Conservation (phyloP, 2,113 vertebrate genomes). For the Prunella himalayana region DNA sequence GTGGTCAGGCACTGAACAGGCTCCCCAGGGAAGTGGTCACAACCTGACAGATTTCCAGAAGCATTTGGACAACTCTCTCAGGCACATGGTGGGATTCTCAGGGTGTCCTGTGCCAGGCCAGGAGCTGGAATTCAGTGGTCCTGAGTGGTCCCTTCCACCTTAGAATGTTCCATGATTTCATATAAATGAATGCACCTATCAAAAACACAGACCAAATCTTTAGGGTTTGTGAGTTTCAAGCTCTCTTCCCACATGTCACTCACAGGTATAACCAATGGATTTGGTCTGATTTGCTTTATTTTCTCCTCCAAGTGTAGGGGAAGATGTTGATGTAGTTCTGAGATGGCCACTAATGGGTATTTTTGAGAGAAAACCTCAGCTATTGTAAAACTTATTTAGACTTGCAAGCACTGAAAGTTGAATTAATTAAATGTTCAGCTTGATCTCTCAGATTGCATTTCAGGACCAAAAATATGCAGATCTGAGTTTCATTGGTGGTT, state of each 20-base stretch:
- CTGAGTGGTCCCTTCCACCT: neutral
- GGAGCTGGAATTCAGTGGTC: neutral
- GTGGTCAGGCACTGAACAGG: neutral
- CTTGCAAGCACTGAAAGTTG: neutral
- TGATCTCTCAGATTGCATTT: neutral
- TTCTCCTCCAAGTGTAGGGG: neutral
- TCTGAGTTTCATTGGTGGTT: neutral
- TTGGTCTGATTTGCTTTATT: neutral
- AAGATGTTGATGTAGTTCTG: neutral
- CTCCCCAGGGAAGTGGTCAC: neutral
- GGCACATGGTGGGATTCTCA: neutral
- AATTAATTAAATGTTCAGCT: neutral
- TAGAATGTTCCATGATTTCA: neutral
- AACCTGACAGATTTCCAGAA: neutral
- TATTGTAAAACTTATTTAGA: neutral
- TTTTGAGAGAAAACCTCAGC: neutral
- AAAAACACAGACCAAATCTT: neutral
- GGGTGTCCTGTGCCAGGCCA: neutral
- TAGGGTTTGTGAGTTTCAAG: neutral
- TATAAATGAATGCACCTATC: neutral
- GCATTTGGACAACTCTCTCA: neutral
- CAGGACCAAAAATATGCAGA: neutral
- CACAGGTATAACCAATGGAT: neutral
- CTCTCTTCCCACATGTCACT: neutral
- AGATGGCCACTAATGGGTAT: neutral